Conservation (phyloP, 2,888 invertebrate genomes). For the Luperina testacea region DNA sequence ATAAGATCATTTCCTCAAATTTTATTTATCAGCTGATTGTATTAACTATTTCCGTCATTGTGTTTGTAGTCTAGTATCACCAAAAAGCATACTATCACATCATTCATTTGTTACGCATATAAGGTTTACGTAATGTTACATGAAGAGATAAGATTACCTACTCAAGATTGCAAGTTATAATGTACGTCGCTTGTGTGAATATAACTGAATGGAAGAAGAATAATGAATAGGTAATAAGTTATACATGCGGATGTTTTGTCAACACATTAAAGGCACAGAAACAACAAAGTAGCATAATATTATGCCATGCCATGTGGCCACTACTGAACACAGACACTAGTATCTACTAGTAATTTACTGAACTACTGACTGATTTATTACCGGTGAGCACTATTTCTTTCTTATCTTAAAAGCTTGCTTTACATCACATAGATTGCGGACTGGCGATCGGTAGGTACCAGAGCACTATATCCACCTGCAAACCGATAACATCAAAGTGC, state of each 20-base stretch:
- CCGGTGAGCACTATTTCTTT: constrained; percentile 40
- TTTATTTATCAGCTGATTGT: constrained; percentile 46
- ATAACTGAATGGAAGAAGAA: constrained; percentile 53
- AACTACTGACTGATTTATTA: constrained; percentile 25
- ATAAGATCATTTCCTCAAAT: constrained; percentile 53
- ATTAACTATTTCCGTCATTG: constrained; percentile 40
- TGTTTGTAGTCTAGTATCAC: constrained; percentile 25
- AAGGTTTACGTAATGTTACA: constrained; percentile 42
- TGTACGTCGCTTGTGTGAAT: constrained; percentile 31
- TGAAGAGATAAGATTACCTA: constrained; percentile 57
- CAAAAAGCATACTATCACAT: constrained; percentile 29
- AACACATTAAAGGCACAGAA: constrained; percentile 17
- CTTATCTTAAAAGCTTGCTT: constrained; percentile 47
- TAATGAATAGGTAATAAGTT: constrained; percentile 51
- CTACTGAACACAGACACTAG: constrained; percentile 20
- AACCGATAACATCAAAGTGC: constrained; percentile 52
- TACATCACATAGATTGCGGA: constrained; percentile 35
- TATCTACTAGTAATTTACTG: constrained; percentile 27
- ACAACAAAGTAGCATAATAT: constrained; percentile 22
- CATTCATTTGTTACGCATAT: constrained; percentile 38
- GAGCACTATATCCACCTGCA: constrained; percentile 41
- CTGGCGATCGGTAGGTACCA: constrained; percentile 26
- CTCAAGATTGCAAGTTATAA: constrained; percentile 47
- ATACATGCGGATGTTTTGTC: constrained; percentile 39
- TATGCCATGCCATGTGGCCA: constrained; percentile 6